A percentile compares a stretch with the other conserved stretches of the same genome.
Conservation (phyloP, 2,113 vertebrate species). For the Romanogobio albipinnatus region DNA sequence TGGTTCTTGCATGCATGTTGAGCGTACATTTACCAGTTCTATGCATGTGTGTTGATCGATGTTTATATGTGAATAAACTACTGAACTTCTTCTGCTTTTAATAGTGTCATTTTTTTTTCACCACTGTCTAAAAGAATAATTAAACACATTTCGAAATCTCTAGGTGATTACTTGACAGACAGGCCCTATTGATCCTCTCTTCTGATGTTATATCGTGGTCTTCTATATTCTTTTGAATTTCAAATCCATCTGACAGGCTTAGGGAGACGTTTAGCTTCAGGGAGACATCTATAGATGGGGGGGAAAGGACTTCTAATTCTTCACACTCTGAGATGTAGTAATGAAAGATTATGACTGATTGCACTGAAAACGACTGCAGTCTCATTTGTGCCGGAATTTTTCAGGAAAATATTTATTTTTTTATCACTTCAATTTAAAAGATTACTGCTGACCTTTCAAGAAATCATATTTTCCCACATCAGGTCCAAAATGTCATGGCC, state of each 20-base stretch:
- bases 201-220: not conserved
- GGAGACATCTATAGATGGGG: not conserved
- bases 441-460: constrained; percentile 12
- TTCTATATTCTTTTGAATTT: not conserved
- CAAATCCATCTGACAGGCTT: not conserved
- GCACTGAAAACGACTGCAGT: not conserved
- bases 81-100: not conserved
- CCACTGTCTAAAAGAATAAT: not conserved
- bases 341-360: not conserved
- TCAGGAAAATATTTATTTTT: constrained; percentile 4
- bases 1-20: too few relatives aligned
- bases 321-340: not conserved
- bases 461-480: constrained; percentile 16
- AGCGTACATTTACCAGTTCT: not conserved
- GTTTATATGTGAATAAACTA: not conserved
- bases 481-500: not conserved
- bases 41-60: not conserved
- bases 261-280: not conserved
- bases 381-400: not conserved
- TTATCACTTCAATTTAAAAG: not conserved
- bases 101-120: not conserved
- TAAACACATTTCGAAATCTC: not conserved
- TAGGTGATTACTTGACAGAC: not conserved
- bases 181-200: constrained; percentile 10
- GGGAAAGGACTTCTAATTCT: not conserved